Conservation (phyloP, 92 coral and sea anemone species). For the Paramuricea clavata region DNA sequence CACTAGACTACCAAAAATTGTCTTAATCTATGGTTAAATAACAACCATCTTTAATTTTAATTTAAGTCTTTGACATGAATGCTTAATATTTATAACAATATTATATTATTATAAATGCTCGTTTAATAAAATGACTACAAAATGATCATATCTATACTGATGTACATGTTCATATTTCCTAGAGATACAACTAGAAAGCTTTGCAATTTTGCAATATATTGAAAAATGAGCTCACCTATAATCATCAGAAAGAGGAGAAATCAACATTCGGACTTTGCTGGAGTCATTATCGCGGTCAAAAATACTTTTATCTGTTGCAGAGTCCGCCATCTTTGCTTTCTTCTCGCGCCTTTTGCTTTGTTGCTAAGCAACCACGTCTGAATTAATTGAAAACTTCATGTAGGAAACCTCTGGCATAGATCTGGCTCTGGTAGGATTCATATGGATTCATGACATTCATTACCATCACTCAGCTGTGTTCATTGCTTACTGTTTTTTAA, state of each 20-base stretch:
- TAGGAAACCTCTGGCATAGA: not conserved
- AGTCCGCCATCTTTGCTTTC: slow-evolving; percentile 34
- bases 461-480: no score
- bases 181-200: not conserved
- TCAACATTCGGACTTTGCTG: slow-evolving; percentile 4
- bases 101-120: no score
- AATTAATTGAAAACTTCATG: not conserved
- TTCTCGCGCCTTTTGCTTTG: not conserved
- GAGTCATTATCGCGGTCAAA: slow-evolving; percentile 1
- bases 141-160: no score
- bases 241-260: slow-evolving; percentile 40
- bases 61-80: no score
- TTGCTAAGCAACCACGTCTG: slow-evolving; percentile 6
- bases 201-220: not conserved
- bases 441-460: no score
- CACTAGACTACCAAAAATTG: no score
- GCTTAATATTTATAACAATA: no score
- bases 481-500: no score
- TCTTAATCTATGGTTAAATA: no score
- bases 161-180: not conserved
- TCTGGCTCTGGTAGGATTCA: no score
- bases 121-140: no score
- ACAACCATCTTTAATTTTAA: no score
- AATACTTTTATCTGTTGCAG: not conserved
- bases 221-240: slow-evolving; percentile 21